These are phyloP conservation scores for Protomyctophum bolini DNA, from an alignment of 2,113 vertebrate genomes.

Conservation along the genomic window DNA sequence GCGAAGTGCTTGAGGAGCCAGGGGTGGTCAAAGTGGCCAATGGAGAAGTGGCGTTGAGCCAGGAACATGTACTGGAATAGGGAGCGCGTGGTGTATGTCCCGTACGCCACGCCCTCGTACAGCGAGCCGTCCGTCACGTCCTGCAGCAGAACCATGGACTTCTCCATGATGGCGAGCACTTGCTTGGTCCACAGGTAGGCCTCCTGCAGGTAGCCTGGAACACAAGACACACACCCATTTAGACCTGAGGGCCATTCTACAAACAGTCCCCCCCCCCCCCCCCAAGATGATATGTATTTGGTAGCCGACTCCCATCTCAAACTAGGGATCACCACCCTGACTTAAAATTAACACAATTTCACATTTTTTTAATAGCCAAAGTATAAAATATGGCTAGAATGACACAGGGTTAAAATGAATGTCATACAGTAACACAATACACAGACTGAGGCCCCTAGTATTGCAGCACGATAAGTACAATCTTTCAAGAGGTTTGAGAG, in stretches of 20 bases:
- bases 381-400: no score
- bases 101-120: conserved; percentile 97
- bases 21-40: conserved; percentile 92
- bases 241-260: no score
- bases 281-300: no score
- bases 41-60: conserved; percentile 93
- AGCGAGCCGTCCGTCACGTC: conserved; percentile 94
- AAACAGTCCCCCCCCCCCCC: no score
- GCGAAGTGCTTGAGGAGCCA: conserved; percentile 96
- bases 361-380: no score
- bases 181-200: conserved; percentile 98
- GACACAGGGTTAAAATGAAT: no score
- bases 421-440: background rate
- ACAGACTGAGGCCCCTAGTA: background rate
- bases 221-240: background rate
- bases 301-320: no score
- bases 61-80: conserved; percentile 97
- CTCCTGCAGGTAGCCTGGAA: conserved; percentile 94
- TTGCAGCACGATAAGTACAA: no score
- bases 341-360: no score
- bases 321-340: no score
- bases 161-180: conserved; percentile 95
- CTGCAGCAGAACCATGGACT: conserved; percentile 90
- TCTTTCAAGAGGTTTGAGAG: no score
- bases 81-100: conserved; percentile 94